Evolutionary conservation across 2,888 invertebrate species (phyloP).

Genomic region (Heteromyza rotundicornis): DNA sequence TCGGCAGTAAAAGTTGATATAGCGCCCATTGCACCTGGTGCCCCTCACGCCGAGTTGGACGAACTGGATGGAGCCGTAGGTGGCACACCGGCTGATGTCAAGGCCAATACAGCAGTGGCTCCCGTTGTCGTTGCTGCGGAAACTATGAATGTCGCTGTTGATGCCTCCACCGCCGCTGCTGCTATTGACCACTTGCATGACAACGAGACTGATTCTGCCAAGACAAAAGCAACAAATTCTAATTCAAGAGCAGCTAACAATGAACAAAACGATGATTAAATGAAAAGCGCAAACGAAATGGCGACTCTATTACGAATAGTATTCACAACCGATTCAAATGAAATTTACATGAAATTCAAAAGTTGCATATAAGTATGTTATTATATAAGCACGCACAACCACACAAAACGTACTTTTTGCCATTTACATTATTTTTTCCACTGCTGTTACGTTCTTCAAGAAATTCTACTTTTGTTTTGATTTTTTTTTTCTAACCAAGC

Average conservation of each 20-base stretch:
- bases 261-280: conserved; percentile 32
- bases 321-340: too few relatives aligned
- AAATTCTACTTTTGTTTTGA: too few relatives aligned
- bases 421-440: too few relatives aligned
- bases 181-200: conserved; percentile 37
- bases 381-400: too few relatives aligned
- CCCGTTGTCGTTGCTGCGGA: conserved; percentile 18
- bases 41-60: conserved; percentile 23
- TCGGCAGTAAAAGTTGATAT: neutral
- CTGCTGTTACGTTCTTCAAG: too few relatives aligned
- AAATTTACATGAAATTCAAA: too few relatives aligned
- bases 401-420: too few relatives aligned
- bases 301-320: too few relatives aligned
- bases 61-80: conserved; percentile 50
- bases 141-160: conserved; percentile 20
- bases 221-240: conserved; percentile 25
- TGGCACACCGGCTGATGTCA: conserved; percentile 25
- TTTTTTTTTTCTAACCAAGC: too few relatives aligned
- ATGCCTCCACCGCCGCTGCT: conserved; percentile 19
- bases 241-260: conserved; percentile 25
- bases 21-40: neutral
- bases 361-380: too few relatives aligned
- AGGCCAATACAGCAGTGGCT: conserved; percentile 9
- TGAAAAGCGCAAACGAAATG: neutral
- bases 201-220: conserved; percentile 48